Evolutionary conservation across 2,113 vertebrate species (phyloP), one percentile per base, ranked within the genome.

Genomic region (Bubo blakistoni): DNA sequence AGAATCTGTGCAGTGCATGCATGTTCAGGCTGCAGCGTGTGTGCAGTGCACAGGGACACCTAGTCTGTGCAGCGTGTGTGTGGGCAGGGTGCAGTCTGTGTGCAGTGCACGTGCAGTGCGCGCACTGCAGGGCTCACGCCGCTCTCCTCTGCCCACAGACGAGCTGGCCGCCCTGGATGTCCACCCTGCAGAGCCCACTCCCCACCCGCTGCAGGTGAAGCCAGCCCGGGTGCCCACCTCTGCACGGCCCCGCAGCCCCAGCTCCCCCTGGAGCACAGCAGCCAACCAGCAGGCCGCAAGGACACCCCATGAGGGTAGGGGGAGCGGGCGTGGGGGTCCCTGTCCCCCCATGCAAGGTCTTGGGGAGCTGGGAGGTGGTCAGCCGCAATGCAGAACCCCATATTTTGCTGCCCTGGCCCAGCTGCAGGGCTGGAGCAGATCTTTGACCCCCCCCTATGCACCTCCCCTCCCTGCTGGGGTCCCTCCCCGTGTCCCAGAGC

Each of bases 331-430:
- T 42, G 77, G 65, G 34, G 34, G 66, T 58, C 55, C 32, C 40
- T 32, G 66, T 58, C 55, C 32, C 38, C 38, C 38, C 10, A 5
- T 16, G 10, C 29, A 16, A 21, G 25, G 59, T 26, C 29, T 19
- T 2, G 7, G n/a, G 24, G 30, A 27, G 15, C 7, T 4, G 5
- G 40, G 0, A 5, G 11, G 38, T 97, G 96, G 95, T 94, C 94
- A 89, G 96, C 6, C 95, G 94, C 10, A 87, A 20, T 5, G 77
- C 3, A 96, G 97, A 12, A 71, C 72, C 88, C 88, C n/a, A 47
- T 88, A 15, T 90, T 98, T 40, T 73, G 93, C 12, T 82, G 49
- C 79, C 97, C 32, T 46, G 9, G 97, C 86, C 95, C 32, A 2
- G 90, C 96, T 13, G 95, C 90, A 87, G 96, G 97, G 22, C 21